Evolutionary conservation across 2,113 vertebrate species (phyloP).

Genomic region (Prietella phreatophila): DNA sequence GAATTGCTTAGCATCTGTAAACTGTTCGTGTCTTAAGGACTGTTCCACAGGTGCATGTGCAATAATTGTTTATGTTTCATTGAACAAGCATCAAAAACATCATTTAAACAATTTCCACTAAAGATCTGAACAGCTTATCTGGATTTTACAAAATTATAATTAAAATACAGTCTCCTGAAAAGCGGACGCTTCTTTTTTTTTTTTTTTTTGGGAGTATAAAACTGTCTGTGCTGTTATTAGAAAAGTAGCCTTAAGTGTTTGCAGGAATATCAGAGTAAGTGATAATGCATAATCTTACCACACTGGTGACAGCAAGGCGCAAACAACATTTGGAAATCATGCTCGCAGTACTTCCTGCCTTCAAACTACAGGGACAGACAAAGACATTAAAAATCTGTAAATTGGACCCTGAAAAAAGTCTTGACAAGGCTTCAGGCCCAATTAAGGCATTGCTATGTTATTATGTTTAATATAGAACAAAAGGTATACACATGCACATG

Average conservation of each 20-base stretch:
- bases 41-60: no score
- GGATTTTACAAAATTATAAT: no score
- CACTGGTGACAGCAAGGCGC: conserved; percentile 97
- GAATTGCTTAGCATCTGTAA: no score
- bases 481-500: not conserved
- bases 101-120: no score
- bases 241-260: not conserved
- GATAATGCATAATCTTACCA: conserved; percentile 77
- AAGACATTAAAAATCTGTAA: not conserved
- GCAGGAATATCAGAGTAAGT: not conserved
- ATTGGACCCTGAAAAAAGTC: not conserved
- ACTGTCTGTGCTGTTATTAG: not conserved
- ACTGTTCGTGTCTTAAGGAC: no score
- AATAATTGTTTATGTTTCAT: no score
- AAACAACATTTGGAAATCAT: conserved; percentile 99
- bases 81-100: no score
- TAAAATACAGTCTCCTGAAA: no score
- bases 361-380: conserved; percentile 83
- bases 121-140: no score
- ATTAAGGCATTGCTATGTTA: not conserved
- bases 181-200: no score
- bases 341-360: conserved; percentile 98
- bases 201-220: no score
- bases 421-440: not conserved
- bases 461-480: not conserved